A percentile compares a stretch with the other conserved stretches of the same genome.
phyloP scores from a whole-genome alignment of 53 echinoderm and acorn worm species.

The Mesocentrotus franciscanus region DNA sequence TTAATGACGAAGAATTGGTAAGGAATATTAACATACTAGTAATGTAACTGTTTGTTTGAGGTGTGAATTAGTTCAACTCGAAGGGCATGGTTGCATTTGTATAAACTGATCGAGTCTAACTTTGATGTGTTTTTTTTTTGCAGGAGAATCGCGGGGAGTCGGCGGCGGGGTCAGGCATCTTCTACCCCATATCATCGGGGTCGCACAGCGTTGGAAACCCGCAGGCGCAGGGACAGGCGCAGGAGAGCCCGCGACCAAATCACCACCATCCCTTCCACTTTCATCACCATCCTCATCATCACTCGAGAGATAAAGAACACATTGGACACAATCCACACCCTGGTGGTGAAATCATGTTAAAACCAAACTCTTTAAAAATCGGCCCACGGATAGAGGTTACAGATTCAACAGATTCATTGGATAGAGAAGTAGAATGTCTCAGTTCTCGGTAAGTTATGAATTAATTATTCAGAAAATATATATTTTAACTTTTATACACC shows the following conservation, averaged over 20 bases:
- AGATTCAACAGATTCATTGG: slow-evolving; percentile 91
- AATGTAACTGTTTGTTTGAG: background rate
- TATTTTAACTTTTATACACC: too few species aligned
- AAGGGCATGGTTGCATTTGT: background rate
- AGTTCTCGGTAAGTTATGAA: slow-evolving; percentile 79
- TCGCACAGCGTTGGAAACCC: slow-evolving; percentile 55
- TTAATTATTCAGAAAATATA: background rate
- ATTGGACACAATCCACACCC: slow-evolving; percentile 73
- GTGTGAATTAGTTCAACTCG: background rate
- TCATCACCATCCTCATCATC: slow-evolving; percentile 70
- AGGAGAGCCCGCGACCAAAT: slow-evolving; percentile 54
- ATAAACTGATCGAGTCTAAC: background rate
- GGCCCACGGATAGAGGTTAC: slow-evolving; percentile 97
- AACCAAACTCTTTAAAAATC: slow-evolving; percentile 86
- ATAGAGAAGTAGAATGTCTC: slow-evolving; percentile 90
- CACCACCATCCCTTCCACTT: slow-evolving; percentile 64
- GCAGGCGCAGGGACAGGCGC: background rate
- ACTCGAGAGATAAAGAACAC: slow-evolving; percentile 70
- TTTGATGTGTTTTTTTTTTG: slow-evolving; percentile 7
- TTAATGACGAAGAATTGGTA: background rate
- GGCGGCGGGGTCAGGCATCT: slow-evolving; percentile 73
- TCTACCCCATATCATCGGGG: slow-evolving; percentile 84
- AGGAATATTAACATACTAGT: background rate
- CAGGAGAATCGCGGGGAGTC: slow-evolving; percentile 80
- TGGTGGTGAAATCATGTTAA: slow-evolving; percentile 75